phyloP scores from a whole-genome alignment of 2,888 invertebrate species.

The Homarus gammarus region DNA sequence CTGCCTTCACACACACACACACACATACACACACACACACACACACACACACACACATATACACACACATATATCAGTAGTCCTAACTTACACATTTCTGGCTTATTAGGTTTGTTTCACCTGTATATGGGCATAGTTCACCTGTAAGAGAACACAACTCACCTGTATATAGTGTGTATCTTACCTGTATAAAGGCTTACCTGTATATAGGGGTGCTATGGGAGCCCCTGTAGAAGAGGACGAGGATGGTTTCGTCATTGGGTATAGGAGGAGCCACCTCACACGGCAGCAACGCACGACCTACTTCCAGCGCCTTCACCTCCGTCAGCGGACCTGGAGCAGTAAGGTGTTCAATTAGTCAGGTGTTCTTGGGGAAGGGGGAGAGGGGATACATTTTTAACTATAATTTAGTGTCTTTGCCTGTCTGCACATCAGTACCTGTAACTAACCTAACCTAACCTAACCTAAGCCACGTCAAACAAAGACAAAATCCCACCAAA shows the following conservation, averaged over 20 bases:
- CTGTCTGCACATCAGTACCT: too few species aligned
- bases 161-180: not conserved
- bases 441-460: too few species aligned
- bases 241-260: slow-evolving; percentile 54
- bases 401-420: too few species aligned
- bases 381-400: too few species aligned
- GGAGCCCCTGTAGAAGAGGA: slow-evolving; percentile 68
- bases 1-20: not conserved
- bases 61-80: not conserved
- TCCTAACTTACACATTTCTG: not conserved
- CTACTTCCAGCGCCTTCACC: slow-evolving; percentile 47
- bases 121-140: not conserved
- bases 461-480: too few species aligned
- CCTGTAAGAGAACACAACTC: not conserved
- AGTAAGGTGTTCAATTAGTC: too few species aligned
- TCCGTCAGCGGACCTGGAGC: slow-evolving; percentile 68
- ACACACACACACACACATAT: not conserved
- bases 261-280: slow-evolving; percentile 55
- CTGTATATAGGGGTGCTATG: slow-evolving; percentile 72
- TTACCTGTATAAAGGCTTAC: slow-evolving; percentile 25
- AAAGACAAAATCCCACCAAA: too few species aligned
- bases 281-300: slow-evolving; percentile 67
- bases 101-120: too few species aligned
- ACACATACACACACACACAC: slow-evolving; percentile 2
- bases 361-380: too few species aligned